phyloP scores from a whole-genome alignment of 2,888 invertebrate species.

The Dusona sp. region DNA sequence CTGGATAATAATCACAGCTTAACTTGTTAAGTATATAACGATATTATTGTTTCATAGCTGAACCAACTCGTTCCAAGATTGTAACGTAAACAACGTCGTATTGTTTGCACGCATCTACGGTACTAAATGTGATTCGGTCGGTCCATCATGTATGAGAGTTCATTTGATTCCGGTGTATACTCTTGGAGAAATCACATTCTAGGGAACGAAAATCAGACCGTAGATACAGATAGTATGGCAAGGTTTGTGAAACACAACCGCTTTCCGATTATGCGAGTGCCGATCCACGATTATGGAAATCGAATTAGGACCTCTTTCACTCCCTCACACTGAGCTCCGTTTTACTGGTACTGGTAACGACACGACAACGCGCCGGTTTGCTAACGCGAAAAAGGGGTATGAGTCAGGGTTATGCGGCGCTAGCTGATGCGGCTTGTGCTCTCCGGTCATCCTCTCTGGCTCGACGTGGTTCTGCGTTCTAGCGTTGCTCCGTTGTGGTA shows the following conservation, averaged over 20 bases:
- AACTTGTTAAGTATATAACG: constrained; percentile 36
- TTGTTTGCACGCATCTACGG: constrained; percentile 29
- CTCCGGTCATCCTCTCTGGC: constrained; percentile 56
- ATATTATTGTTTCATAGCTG: constrained; percentile 40
- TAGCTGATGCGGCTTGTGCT: constrained; percentile 46
- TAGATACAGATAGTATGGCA: constrained; percentile 17
- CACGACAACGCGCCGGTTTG: constrained; percentile 50
- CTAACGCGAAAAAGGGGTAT: constrained; percentile 49
- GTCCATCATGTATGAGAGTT: constrained; percentile 17
- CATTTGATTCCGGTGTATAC: constrained; percentile 26
- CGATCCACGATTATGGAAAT: constrained; percentile 78
- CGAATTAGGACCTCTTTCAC: constrained; percentile 75
- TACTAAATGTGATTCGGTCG: constrained; percentile 29
- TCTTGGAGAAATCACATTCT: constrained; percentile 12
- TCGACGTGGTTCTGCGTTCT: constrained; percentile 56
- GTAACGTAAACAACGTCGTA: constrained; percentile 18
- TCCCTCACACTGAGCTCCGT: constrained; percentile 4
- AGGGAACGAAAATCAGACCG: constrained; percentile 67
- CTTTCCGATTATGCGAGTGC: constrained; percentile 78
- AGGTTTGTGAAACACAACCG: constrained; percentile 71
- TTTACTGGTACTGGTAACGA: constrained; percentile 19
- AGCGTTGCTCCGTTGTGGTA: constrained; percentile 61
- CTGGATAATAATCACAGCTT: constrained; percentile 41
- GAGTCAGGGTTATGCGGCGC: constrained; percentile 53
- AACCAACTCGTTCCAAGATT: constrained; percentile 29